These are phyloP conservation scores for Strigamia transsilvanica DNA, from an alignment of 2,888 invertebrate genomes.

Conservation along the genomic window DNA sequence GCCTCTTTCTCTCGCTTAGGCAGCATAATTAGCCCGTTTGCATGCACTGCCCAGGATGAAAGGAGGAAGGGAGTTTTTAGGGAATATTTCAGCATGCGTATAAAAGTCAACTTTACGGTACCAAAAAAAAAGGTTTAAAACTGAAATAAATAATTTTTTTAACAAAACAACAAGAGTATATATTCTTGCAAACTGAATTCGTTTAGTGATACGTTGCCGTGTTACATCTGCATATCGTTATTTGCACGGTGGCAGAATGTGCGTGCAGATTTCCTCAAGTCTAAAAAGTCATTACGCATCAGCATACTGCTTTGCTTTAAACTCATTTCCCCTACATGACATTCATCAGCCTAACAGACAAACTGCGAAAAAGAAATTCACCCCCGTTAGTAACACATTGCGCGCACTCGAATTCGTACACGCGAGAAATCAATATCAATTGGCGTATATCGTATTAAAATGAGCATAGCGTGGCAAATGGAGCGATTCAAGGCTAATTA, in stretches of 20 bases:
- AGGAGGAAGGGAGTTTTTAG: slow-evolving; percentile 14
- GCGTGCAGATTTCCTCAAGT: slow-evolving; percentile 35
- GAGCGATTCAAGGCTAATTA: neutral
- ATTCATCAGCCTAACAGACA: slow-evolving; percentile 47
- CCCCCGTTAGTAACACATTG: slow-evolving; percentile 26
- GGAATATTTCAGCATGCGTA: slow-evolving; percentile 11
- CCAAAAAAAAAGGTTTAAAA: slow-evolving; percentile 10
- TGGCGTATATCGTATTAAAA: neutral
- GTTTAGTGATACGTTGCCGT: slow-evolving; percentile 7
- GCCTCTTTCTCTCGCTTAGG: slow-evolving; percentile 25
- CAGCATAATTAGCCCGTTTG: slow-evolving; percentile 44
- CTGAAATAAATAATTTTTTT: neutral
- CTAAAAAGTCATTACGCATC: slow-evolving; percentile 49
- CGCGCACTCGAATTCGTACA: neutral
- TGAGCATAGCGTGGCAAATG: neutral
- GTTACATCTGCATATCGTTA: slow-evolving; percentile 48
- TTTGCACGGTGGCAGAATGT: slow-evolving; percentile 43
- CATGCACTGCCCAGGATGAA: slow-evolving; percentile 42
- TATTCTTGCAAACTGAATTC: neutral
- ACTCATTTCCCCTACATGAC: slow-evolving; percentile 45
- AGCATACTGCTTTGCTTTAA: slow-evolving; percentile 45
- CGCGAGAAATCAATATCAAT: neutral
- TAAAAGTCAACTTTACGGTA: neutral
- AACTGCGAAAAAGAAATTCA: slow-evolving; percentile 39
- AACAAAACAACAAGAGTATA: neutral